phyloP scores from a whole-genome alignment of 1,140 invertebrate species.

The Bombus superbus region DNA sequence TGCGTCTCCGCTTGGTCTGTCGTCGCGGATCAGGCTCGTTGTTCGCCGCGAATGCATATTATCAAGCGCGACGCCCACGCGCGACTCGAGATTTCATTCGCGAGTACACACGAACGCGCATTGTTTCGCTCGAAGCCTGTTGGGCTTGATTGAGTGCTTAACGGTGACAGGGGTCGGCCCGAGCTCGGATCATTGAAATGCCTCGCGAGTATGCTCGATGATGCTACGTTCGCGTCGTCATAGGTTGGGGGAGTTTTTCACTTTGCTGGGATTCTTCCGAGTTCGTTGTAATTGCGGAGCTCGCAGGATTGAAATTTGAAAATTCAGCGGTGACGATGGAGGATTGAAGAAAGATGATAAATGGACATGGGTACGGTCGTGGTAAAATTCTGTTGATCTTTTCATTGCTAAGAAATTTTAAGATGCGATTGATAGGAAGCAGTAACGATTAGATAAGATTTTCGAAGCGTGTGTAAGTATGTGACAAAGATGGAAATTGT shows the following conservation, averaged over 20 bases:
- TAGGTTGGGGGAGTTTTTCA: not conserved
- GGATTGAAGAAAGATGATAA: no score
- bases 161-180: conserved; percentile 39
- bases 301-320: not conserved
- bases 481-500: no score
- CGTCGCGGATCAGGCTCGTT: conserved; percentile 14
- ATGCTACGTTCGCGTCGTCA: not conserved
- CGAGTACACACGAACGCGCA: not conserved
- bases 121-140: conserved; percentile 43
- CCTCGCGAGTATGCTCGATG: conserved; percentile 1
- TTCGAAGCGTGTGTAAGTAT: no score
- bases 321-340: not conserved
- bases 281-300: not conserved
- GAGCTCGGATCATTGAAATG: conserved; percentile 41
- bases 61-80: conserved; percentile 36
- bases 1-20: conserved; percentile 8
- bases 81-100: conserved; percentile 17
- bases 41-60: conserved; percentile 25
- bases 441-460: no score
- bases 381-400: not conserved
- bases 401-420: not conserved
- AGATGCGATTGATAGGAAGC: no score
- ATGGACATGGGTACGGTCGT: no score
- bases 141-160: conserved; percentile 51
- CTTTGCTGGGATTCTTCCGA: not conserved